phyloP scores from a whole-genome alignment of 2,888 invertebrate species.

The Phragmatobia fuliginosa region DNA sequence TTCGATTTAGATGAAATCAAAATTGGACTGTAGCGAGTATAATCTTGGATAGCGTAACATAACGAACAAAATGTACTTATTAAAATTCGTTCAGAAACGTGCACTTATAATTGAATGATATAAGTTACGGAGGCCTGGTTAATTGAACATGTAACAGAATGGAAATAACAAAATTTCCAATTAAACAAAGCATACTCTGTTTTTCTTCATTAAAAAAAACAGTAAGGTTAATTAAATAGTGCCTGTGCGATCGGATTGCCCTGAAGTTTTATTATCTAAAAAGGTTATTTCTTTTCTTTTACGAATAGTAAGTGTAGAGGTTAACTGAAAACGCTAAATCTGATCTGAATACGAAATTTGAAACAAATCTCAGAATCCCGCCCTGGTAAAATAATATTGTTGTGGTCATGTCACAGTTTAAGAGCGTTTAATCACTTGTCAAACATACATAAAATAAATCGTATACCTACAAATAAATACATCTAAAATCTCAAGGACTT shows the following conservation, averaged over 20 bases:
- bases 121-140: conserved; percentile 3
- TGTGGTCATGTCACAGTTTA: too few species aligned
- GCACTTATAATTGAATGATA: conserved; percentile 9
- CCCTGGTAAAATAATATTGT: too few species aligned
- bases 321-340: not conserved
- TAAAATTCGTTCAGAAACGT: conserved; percentile 4
- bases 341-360: too few species aligned
- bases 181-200: conserved; percentile 4
- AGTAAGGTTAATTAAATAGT: not conserved
- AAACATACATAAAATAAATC: too few species aligned
- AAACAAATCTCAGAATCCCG: too few species aligned
- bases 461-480: too few species aligned
- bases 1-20: not conserved
- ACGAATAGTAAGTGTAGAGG: not conserved
- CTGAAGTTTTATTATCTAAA: not conserved
- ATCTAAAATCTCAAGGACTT: too few species aligned
- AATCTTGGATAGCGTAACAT: not conserved
- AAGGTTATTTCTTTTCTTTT: not conserved
- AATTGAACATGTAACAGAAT: conserved; percentile 12
- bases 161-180: conserved; percentile 3
- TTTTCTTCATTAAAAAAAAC: not conserved
- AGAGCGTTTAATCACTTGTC: too few species aligned
- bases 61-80: not conserved
- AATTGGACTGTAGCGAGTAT: not conserved
- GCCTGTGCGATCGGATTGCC: not conserved